Percentiles rank a stretch among this genome's conserved stretches.
Conservation (phyloP, 2,797 vertebrate genomes). For the Helicolenus hilgendorfi region DNA sequence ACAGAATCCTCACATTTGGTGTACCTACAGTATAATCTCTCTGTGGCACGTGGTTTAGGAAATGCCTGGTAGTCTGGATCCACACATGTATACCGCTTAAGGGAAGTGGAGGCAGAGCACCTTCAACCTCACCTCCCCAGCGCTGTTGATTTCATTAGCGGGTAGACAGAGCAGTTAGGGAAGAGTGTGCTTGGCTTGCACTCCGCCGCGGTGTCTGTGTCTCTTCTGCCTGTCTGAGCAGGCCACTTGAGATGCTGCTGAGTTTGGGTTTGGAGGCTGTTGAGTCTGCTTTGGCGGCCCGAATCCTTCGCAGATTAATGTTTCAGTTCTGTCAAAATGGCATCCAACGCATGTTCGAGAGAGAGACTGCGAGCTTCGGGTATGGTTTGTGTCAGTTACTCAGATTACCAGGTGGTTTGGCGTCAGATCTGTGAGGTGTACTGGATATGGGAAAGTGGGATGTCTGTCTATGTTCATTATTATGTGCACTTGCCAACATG, state of each 20-base stretch:
- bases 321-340: conserved; percentile 26
- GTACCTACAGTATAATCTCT: conserved; percentile 45
- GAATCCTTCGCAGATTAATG: conserved; percentile 19
- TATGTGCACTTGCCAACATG: conserved; percentile 17
- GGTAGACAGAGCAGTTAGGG: conserved; percentile 47
- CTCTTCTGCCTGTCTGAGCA: conserved; percentile 62
- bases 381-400: conserved; percentile 9
- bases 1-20: conserved; percentile 60
- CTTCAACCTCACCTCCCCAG: conserved; percentile 64
- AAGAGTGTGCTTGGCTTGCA: conserved; percentile 61
- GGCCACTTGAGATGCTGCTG: conserved; percentile 66
- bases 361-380: conserved; percentile 1
- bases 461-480: conserved; percentile 6
- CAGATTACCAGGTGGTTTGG: conserved; percentile 55
- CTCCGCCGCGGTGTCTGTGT: conserved; percentile 46
- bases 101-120: conserved; percentile 57
- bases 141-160: conserved; percentile 76
- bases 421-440: conserved; percentile 26
- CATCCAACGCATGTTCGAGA: conserved; percentile 33
- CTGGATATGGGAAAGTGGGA: background rate
- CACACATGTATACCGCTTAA: conserved; percentile 21
- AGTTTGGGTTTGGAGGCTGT: conserved; percentile 57
- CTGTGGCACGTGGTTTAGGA: conserved; percentile 70
- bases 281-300: conserved; percentile 45
- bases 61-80: conserved; percentile 65